Percentiles rank a stretch among this genome's conserved stretches.
phyloP scores from a whole-genome alignment of 2,888 invertebrate genomes.

The Lasioglossum marginatum region DNA sequence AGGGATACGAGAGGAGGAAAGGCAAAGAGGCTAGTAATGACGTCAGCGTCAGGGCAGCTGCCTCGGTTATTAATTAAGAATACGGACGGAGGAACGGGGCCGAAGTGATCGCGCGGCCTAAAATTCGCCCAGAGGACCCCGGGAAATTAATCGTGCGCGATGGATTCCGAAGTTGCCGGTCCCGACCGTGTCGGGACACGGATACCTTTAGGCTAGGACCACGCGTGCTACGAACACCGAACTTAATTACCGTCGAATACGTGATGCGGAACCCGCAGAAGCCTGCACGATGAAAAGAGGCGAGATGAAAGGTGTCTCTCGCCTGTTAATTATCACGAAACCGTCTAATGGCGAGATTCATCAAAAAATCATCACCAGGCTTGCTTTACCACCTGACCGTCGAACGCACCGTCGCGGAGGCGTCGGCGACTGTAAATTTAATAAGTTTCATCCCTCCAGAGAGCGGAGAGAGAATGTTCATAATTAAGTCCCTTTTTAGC shows the following conservation, averaged over 20 bases:
- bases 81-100: conserved; percentile 66
- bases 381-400: not conserved
- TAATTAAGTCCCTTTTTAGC: not conserved
- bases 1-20: conserved; percentile 54
- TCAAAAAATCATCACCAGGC: conserved; percentile 78
- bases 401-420: not conserved
- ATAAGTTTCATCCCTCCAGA: not conserved
- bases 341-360: conserved; percentile 77
- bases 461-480: not conserved
- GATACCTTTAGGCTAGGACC: conserved; percentile 75
- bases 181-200: conserved; percentile 63
- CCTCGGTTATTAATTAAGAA: conserved; percentile 83
- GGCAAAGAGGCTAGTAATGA: conserved; percentile 81
- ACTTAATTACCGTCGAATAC: conserved; percentile 75
- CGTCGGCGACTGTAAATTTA: not conserved
- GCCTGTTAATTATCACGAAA: conserved; percentile 74
- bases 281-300: conserved; percentile 22
- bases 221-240: conserved; percentile 71
- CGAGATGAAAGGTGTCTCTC: conserved; percentile 36
- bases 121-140: conserved; percentile 78
- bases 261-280: conserved; percentile 39
- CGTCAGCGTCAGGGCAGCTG: conserved; percentile 81
- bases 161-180: conserved; percentile 73
- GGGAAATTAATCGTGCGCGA: conserved; percentile 79
- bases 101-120: conserved; percentile 63